These are phyloP conservation scores for Synergus umbraculus DNA, from an alignment of 2,888 invertebrate genomes.

Conservation along the genomic window DNA sequence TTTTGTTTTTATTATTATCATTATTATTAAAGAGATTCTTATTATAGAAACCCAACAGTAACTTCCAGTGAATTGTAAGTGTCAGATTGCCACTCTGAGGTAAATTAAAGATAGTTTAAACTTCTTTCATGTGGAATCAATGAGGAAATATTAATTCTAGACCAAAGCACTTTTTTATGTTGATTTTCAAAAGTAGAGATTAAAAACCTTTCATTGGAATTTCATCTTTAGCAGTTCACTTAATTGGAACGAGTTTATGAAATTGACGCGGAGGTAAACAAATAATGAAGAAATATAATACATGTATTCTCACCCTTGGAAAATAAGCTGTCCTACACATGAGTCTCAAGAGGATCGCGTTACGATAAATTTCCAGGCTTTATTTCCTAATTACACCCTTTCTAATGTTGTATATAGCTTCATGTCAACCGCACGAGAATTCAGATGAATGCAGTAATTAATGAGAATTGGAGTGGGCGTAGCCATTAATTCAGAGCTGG, in stretches of 20 bases:
- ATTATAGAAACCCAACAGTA: background rate
- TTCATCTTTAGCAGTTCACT: too few relatives aligned
- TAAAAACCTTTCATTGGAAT: too few relatives aligned
- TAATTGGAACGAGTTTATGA: too few relatives aligned
- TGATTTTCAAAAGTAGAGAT: too few relatives aligned
- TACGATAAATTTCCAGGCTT: slow-evolving; percentile 33
- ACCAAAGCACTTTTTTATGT: too few relatives aligned
- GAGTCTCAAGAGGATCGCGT: slow-evolving; percentile 5
- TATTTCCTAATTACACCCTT: slow-evolving; percentile 25
- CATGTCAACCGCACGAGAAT: slow-evolving; percentile 22
- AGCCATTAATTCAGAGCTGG: slow-evolving; percentile 10
- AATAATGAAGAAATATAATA: background rate
- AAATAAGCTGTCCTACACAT: slow-evolving; percentile 4
- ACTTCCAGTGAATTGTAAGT: background rate
- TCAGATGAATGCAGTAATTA: slow-evolving; percentile 28
- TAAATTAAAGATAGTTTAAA: too few relatives aligned
- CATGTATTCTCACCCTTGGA: background rate
- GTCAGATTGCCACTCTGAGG: too few relatives aligned
- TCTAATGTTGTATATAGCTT: slow-evolving; percentile 12
- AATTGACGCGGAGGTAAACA: background rate
- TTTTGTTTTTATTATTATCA: background rate
- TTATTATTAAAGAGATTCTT: background rate
- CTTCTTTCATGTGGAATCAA: too few relatives aligned
- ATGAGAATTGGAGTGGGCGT: slow-evolving; percentile 24
- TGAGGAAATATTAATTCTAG: too few relatives aligned